Evolutionary conservation across 2,113 vertebrate species (phyloP), one percentile per base, ranked within the genome.

Genomic region (Ammodramus savannarum): DNA sequence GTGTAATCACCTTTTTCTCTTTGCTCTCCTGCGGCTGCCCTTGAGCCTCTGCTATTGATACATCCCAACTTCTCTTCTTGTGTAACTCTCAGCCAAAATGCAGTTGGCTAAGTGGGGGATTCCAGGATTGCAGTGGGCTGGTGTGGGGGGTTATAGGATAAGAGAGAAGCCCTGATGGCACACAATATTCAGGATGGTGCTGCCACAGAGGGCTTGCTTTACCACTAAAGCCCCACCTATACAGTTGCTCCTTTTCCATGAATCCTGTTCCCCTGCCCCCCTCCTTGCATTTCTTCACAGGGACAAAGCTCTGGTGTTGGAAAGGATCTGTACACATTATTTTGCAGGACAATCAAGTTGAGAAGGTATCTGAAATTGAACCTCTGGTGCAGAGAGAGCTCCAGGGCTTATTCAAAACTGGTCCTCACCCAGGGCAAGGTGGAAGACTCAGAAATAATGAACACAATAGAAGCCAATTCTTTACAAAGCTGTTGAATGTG

Each of bases 111-210:
- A 84, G 26, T 32, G 5, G 15, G 22, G 46, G 25, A 65, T 80
- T 66, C 25, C 9, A 69, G 21, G 18, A 4, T 21, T 52, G 51
- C 27, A 52, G 51, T 52, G 51, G 68, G 44, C n/a, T 21, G 4
- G 8, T 44, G 8, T 36, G 4, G 13, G 25, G 46, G 54, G 61
- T 80, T 66, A 43, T 8, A 61, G 21, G 18, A 3, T 25, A 36
- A 15, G 11, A 82, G 9, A 57, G 54, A 73, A 86, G n/a, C 13
- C 39, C 62, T 0, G 0, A 58, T 15, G 27, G 23, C 3, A 1
- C 0, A 0, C 13, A 34, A 21, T 1, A 2, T 74, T 92, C 48
- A 58, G 29, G 34, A 34, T 7, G 19, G 29, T 41, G 29, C 16
- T 89, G 49, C 46, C 26, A 19, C 6, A 2, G 5, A 61, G 11